Conservation (phyloP, 2,797 vertebrate genomes). For the Odontamblyopus lacepedii region DNA sequence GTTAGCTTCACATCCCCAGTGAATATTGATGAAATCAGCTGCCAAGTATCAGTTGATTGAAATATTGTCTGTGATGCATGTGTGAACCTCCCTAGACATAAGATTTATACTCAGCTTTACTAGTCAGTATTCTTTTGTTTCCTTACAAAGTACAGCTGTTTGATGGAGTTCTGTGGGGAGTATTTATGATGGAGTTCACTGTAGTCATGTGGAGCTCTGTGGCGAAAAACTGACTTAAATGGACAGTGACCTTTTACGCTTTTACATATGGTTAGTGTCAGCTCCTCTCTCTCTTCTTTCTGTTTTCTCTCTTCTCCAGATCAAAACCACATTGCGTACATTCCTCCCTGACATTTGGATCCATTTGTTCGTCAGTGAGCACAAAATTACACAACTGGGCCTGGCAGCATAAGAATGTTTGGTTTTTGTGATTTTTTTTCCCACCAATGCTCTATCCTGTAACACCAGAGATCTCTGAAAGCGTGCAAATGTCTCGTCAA, state of each 20-base stretch:
- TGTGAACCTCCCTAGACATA: neutral
- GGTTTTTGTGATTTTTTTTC: slow-evolving; percentile 10
- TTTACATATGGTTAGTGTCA: slow-evolving; percentile 24
- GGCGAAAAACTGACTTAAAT: slow-evolving; percentile 27
- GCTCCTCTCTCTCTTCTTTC: slow-evolving; percentile 1
- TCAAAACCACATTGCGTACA: slow-evolving; percentile 27
- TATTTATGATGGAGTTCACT: slow-evolving; percentile 1
- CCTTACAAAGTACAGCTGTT: neutral
- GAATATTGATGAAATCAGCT: too few species aligned
- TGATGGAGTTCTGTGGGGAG: neutral
- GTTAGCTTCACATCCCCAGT: too few species aligned
- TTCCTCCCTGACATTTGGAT: slow-evolving; percentile 29
- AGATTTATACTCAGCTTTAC: neutral
- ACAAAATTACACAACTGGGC: slow-evolving; percentile 12
- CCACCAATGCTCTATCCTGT: neutral
- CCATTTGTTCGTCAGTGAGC: neutral
- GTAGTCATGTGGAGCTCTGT: slow-evolving; percentile 12
- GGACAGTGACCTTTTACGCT: slow-evolving; percentile 34
- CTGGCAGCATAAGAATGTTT: slow-evolving; percentile 13
- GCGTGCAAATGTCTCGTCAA: neutral
- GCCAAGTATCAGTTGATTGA: neutral
- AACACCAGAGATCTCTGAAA: neutral
- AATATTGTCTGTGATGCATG: neutral
- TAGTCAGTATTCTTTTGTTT: neutral
- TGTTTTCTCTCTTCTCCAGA: slow-evolving; percentile 11